Conservation (phyloP, 2,797 vertebrate genomes). For the Hemibagrus guttatus region DNA sequence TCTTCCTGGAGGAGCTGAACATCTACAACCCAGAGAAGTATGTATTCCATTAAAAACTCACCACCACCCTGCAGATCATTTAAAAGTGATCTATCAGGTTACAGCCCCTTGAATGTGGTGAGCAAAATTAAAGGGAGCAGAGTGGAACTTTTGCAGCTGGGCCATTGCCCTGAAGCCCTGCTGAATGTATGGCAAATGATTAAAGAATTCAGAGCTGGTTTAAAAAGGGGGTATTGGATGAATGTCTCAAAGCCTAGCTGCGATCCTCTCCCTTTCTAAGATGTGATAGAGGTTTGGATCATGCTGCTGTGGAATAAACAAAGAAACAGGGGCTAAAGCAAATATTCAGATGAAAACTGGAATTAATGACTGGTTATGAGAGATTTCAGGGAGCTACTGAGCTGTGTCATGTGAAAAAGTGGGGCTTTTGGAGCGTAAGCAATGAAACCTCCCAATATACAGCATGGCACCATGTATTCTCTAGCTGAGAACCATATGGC, state of each 20-base stretch:
- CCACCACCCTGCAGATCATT: slow-evolving; percentile 64
- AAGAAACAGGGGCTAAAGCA: slow-evolving; percentile 13
- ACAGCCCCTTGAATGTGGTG: slow-evolving; percentile 62
- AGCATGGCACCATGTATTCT: slow-evolving; percentile 39
- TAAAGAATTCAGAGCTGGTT: slow-evolving; percentile 39
- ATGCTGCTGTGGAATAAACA: slow-evolving; percentile 34
- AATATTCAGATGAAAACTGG: slow-evolving; percentile 33
- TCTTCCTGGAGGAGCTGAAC: slow-evolving; percentile 96
- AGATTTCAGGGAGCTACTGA: slow-evolving; percentile 26
- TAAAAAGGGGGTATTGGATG: slow-evolving; percentile 4
- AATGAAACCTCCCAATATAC: slow-evolving; percentile 7
- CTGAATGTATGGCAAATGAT: slow-evolving; percentile 41
- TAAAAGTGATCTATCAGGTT: slow-evolving; percentile 78
- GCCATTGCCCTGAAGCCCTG: slow-evolving; percentile 31
- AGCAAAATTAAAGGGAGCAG: slow-evolving; percentile 77
- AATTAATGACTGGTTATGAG: slow-evolving; percentile 2
- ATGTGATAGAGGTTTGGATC: slow-evolving; percentile 36
- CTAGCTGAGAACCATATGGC: slow-evolving; percentile 70
- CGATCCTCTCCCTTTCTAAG: slow-evolving; percentile 17
- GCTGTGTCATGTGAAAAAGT: slow-evolving; percentile 22
- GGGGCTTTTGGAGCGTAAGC: not conserved
- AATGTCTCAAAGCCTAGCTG: slow-evolving; percentile 20
- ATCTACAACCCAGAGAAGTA: slow-evolving; percentile 97
- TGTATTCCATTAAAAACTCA: slow-evolving; percentile 61
- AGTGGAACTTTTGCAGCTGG: slow-evolving; percentile 49